Conservation (phyloP, 2,113 vertebrate species). For the Formicarius rufipectus region DNA sequence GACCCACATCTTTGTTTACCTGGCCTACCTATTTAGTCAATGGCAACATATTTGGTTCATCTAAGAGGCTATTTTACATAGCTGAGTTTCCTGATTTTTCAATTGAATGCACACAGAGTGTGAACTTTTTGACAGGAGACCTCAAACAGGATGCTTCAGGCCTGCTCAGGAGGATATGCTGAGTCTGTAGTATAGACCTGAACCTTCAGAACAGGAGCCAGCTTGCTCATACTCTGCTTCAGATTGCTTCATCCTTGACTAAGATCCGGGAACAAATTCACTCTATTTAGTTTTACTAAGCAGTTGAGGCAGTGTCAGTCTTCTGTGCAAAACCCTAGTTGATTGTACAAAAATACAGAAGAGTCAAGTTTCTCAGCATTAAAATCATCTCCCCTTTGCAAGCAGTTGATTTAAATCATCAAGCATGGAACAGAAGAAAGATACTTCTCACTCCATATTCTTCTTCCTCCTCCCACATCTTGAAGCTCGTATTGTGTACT, state of each 20-base stretch:
- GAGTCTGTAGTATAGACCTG: neutral
- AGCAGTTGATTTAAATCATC: neutral
- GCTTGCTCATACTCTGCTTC: neutral
- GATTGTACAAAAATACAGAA: neutral
- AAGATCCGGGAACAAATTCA: neutral
- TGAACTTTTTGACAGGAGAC: neutral
- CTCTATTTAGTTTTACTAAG: neutral
- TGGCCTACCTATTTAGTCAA: neutral
- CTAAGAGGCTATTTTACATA: neutral
- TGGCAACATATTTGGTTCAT: neutral
- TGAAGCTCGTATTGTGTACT: neutral
- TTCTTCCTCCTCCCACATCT: neutral
- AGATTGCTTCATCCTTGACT: neutral
- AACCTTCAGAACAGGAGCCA: neutral
- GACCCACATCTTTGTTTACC: neutral
- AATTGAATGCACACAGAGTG: neutral
- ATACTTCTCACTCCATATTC: neutral
- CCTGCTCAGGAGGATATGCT: neutral
- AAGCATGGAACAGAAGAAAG: neutral
- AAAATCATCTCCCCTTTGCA: neutral
- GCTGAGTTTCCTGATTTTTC: neutral
- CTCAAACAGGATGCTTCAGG: neutral
- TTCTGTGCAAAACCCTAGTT: neutral
- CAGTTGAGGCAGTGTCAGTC: neutral
- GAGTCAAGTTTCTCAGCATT: neutral